phyloP scores from a whole-genome alignment of 2,797 vertebrate species.

The Xyrichtys novacula region DNA sequence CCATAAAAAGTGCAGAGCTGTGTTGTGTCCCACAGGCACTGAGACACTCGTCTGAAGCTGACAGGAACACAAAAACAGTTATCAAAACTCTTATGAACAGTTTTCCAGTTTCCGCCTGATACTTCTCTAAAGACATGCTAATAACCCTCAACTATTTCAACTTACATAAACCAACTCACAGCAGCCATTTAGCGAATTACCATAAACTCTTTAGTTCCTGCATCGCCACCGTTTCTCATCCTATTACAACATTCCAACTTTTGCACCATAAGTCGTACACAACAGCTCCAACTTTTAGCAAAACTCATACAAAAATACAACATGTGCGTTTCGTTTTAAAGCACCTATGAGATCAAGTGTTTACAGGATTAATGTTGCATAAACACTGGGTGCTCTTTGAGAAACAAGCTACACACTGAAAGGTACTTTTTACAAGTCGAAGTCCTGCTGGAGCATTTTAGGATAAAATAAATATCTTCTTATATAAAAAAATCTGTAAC shows the following conservation, averaged over 20 bases:
- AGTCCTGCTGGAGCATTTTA: background rate
- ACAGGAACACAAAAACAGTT: conserved; percentile 18
- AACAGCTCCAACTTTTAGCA: conserved; percentile 6
- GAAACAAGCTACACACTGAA: conserved; percentile 37
- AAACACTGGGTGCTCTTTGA: conserved; percentile 39
- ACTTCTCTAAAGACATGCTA: conserved; percentile 16
- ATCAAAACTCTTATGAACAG: background rate
- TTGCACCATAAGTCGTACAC: conserved; percentile 24
- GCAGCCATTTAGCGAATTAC: conserved; percentile 41
- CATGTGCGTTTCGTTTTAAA: conserved; percentile 23
- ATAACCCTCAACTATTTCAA: conserved; percentile 15
- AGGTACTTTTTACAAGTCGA: conserved; percentile 6
- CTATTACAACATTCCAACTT: conserved; percentile 62
- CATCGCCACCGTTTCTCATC: conserved; percentile 42
- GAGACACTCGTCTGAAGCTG: conserved; percentile 15
- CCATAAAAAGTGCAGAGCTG: conserved; percentile 52
- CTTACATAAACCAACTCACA: conserved; percentile 34
- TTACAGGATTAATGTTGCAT: conserved; percentile 21
- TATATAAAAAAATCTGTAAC: background rate
- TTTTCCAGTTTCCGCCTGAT: conserved; percentile 28
- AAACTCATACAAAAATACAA: conserved; percentile 4
- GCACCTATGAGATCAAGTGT: conserved; percentile 21
- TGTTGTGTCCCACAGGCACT: conserved; percentile 21
- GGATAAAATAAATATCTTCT: conserved; percentile 11
- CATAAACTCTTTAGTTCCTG: conserved; percentile 39